Base-by-base conservation (phyloP, 35 echinoderm and acorn worm genomes). In the Heliocidaris tuberculata region DNA sequence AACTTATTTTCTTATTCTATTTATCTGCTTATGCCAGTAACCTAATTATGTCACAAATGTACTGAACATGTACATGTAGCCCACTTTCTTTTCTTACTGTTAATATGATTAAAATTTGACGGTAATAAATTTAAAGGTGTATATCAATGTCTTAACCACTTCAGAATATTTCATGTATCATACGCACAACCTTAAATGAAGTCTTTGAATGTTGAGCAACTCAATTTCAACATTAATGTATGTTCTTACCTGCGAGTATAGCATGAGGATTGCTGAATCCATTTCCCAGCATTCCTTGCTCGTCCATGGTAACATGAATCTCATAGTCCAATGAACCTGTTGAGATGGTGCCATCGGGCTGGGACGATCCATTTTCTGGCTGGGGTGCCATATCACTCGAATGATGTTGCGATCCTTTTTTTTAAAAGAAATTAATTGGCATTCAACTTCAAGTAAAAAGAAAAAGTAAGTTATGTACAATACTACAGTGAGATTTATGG, bases 181-280 rank as follows among this genome's bases (percentile, higher is more conserved):
- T 42, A 42, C 35, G 35, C 1, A 42, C 35, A 42, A 42, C 35
- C 35, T 42, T 42, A 42, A 42, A 42, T 42, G 35, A 42, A 42
- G 35, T 42, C 35, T 42, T 42, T 42, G 35, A 42, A 42, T 42
- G 35, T 42, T 42, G 3, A 42, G 35, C 35, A 42, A 42, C 35
- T 42, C 35, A 42, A 42, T 42, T 42, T 42, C 35, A 42, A 42
- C 35, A 42, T n/a, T n/a, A n/a, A n/a, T 42, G 35, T 42, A 42
- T 42, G 35, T 78, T 78, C 96, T 92, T 87, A 96, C 96, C 96
- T 93, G 96, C 88, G 12, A 96, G 90, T 50, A 95, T 59, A 31
- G 96, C 96, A 88, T 96, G 94, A 13, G 60, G 60, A 93, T 96
- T 96, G 19, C 50, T 94, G 90, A 96, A 96, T 13, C 96, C 94